Evolutionary conservation across 2,888 invertebrate genomes (phyloP), one percentile per base, ranked within the genome.

Genomic region (Rhyacophila evoluta): DNA sequence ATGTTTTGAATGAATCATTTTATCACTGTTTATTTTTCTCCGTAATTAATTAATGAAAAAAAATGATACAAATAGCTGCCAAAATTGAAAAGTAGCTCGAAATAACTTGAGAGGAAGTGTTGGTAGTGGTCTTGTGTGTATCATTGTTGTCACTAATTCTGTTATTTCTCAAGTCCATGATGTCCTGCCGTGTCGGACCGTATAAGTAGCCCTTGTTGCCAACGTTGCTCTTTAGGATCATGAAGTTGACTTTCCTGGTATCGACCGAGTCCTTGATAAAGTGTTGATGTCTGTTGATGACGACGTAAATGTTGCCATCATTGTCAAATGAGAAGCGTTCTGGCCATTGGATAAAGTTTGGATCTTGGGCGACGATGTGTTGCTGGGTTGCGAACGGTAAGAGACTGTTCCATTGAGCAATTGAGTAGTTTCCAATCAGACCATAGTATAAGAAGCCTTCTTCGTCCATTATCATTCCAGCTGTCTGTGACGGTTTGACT

Each of bases 391-490:
- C 88, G 84, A 93, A 92, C 41, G 91, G 87, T 28, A 88, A 85
- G 27, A 89, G 89, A 0, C 92, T 91, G 85, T 95, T 92, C 94
- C 94, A 95, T 86, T 91, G 91, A 11, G 92, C 92, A 72, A 95
- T 91, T 25, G 93, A 92, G 81, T 93, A 93, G 83, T 92, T 92
- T 73, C 92, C 91, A 75, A 95, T 86, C 25, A 94, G 88, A 55
- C 94, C 94, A 85, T 91, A 94, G 86, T 93, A 95, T 8, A 95
- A 87, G 3, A 91, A 85, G 1, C 94, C 94, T 15, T 88, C 87
- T 12, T 93, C 91, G 83, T 94, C 94, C 93, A 94, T 94, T 80
- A 92, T 91, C 93, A 95, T 94, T 0, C 94, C 94, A 83, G 93
- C 94, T 0, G 93, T 92, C 85, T 94, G 93, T 0, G 94, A 94